Percentiles rank a stretch among this genome's conserved stretches.
Conservation (phyloP, 2,113 vertebrate genomes). For the Probosciger aterrimus region DNA sequence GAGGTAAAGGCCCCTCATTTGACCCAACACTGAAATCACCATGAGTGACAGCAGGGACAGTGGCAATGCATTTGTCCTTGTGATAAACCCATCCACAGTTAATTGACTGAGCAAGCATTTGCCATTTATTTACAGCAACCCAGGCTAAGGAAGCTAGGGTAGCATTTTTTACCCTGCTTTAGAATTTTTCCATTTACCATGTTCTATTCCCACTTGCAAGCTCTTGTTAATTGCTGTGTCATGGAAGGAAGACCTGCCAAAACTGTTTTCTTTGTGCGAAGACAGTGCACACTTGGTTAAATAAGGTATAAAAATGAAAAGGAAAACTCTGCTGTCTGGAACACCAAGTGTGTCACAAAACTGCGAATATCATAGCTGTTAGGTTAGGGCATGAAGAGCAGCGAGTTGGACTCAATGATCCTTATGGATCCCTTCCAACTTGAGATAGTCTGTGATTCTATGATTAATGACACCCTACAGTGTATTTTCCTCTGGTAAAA, state of each 20-base stretch:
- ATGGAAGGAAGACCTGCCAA: not conserved
- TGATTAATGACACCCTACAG: not conserved
- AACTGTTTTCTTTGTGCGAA: not conserved
- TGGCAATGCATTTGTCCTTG: not conserved
- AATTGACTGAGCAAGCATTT: not conserved
- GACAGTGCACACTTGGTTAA: not conserved
- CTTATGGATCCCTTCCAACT: not conserved
- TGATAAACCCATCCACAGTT: not conserved
- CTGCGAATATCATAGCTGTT: not conserved
- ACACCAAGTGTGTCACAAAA: not conserved
- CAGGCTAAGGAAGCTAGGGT: not conserved
- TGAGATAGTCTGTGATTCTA: not conserved
- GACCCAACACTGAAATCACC: not conserved
- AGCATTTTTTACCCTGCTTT: not conserved
- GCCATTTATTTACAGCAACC: not conserved
- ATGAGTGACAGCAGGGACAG: not conserved
- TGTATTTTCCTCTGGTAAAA: not conserved
- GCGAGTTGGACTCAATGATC: not conserved
- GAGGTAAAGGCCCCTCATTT: not conserved
- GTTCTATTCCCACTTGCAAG: not conserved
- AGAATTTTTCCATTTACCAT: not conserved
- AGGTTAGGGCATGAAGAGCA: not conserved
- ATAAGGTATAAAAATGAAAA: not conserved
- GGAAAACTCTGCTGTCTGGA: not conserved
- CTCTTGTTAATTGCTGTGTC: not conserved